Base-by-base conservation (phyloP, 2,113 vertebrate species). In the Megaleporinus macrocephalus region DNA sequence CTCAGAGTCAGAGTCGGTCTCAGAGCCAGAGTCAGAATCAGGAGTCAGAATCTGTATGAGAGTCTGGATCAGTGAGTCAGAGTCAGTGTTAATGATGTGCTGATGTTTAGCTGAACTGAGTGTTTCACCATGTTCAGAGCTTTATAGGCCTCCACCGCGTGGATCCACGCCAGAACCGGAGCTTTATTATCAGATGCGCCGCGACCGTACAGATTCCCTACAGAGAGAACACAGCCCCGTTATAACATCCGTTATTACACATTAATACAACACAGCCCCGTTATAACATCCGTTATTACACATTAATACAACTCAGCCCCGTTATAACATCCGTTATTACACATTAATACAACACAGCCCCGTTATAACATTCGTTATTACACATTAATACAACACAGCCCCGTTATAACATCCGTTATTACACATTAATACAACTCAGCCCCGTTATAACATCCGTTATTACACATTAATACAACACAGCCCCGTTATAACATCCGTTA, bases 171-270 rank as follows among this genome's bases (percentile, higher is more conserved):
- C 79, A 96, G 85, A 78, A 95, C 92, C 14, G 94, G 95, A 26
- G 93, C 94, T 87, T 96, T 96, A 89, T 96, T 95, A 86, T 95
- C 95, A 1, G 95, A 96, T 0, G 93, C 90, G 77, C 95, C 95
- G 89, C 94, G 89, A 51, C 95, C 95, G 77, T 94, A 95, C 14
- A 96, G 89, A 82, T 94, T 94, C 24, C 95, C 95, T 96, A 6
- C 81, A 22, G 5, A 61, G 20, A 79, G 10, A 44, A 44, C 9
- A 44, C 1, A 11, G 11, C 41, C 5, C 9, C 41, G 9, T 44
- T 7, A 36, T 6, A 4, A 7, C 73, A 11, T 9, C 65, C 24
- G 78, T 30, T 24, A 80, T 49, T 16, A 29, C 24, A 36, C 4
- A 29, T 71, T 44, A 83, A 22, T 36, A 65, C 6, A 36, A 36